Conservation (phyloP, 2,888 invertebrate genomes). For the Tipula vernalis region DNA sequence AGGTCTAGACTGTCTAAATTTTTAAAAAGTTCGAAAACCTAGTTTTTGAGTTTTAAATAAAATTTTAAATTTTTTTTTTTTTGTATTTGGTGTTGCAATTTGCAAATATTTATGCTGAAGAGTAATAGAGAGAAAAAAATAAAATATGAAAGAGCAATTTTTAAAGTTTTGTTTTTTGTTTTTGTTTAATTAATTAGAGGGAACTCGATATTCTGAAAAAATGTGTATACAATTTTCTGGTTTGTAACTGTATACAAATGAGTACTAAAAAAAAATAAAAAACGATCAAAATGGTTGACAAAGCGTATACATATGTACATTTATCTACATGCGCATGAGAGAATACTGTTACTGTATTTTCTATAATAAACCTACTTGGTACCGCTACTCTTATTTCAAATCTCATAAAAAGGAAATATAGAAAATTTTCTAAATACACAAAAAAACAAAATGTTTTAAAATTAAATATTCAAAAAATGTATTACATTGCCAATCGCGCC, state of each 20-base stretch:
- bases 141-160: background rate
- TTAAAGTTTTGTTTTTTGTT: background rate
- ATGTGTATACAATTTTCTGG: background rate
- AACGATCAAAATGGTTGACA: background rate
- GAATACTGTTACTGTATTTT: background rate
- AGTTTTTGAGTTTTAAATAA: background rate
- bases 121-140: background rate
- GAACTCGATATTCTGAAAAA: background rate
- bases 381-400: background rate
- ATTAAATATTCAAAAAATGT: conserved; percentile 4
- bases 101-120: background rate
- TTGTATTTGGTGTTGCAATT: background rate
- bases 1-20: background rate
- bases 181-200: background rate
- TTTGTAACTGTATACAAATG: background rate
- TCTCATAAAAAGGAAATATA: background rate
- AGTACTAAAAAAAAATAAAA: background rate
- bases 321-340: background rate
- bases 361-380: background rate
- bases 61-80: background rate
- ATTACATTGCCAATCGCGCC: background rate
- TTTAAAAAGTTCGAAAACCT: background rate
- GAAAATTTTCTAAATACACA: background rate
- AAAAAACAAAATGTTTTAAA: background rate
- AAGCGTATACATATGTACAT: background rate